Evolutionary conservation across 2,797 vertebrate genomes (phyloP).

Genomic region (Rhabdophis nuchalis): DNA sequence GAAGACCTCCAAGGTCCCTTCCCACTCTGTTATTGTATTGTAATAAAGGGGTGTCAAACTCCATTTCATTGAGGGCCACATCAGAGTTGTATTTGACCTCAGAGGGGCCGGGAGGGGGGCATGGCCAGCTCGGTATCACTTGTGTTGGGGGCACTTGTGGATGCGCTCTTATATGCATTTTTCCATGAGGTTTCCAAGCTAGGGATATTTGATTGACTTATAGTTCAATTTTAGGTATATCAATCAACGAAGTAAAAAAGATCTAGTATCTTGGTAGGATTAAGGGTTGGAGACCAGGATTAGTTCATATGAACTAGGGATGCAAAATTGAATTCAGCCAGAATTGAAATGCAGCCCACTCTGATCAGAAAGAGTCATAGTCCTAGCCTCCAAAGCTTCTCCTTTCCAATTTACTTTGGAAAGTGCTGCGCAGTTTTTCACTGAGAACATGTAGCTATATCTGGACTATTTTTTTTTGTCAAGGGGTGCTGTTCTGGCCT

Average conservation of each 20-base stretch:
- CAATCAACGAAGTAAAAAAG: neutral
- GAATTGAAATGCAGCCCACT: neutral
- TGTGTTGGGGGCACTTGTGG: too few relatives aligned
- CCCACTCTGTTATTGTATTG: too few relatives aligned
- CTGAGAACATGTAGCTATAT: neutral
- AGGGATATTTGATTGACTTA: neutral
- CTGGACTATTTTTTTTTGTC: neutral
- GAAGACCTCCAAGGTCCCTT: too few relatives aligned
- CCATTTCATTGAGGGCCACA: too few relatives aligned
- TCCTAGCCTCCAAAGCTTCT: neutral
- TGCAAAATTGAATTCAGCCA: neutral
- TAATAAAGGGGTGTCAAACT: too few relatives aligned
- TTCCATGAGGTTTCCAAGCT: neutral
- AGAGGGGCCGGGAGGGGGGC: too few relatives aligned
- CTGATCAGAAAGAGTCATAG: neutral
- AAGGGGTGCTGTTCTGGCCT: neutral
- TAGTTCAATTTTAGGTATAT: neutral
- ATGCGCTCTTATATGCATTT: neutral
- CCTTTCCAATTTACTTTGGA: neutral
- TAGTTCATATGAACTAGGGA: neutral
- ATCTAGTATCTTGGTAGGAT: neutral
- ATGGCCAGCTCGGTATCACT: too few relatives aligned
- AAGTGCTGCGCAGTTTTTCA: neutral
- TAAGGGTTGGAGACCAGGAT: neutral
- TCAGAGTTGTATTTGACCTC: too few relatives aligned